These are phyloP conservation scores for Embiotoca jacksoni DNA, from an alignment of 2,113 vertebrate genomes.

Conservation along the genomic window DNA sequence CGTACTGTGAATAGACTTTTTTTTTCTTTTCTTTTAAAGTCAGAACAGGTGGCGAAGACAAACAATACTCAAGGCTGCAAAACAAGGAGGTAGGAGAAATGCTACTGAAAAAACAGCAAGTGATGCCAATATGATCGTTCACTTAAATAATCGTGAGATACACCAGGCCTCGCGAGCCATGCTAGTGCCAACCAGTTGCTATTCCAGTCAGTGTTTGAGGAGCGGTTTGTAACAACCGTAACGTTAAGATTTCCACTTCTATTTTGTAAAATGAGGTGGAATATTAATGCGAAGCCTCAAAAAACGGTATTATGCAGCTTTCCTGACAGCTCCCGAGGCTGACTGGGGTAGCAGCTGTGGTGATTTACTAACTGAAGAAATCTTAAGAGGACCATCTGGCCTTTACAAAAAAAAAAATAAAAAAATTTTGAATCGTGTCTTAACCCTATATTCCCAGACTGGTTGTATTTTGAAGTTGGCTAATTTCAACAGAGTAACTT, in stretches of 20 bases:
- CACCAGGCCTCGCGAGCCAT: constrained; percentile 60
- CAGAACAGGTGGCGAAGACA: constrained; percentile 74
- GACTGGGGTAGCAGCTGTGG: constrained; percentile 62
- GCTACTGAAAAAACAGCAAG: constrained; percentile 83
- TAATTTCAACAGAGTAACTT: constrained; percentile 73
- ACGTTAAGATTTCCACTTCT: neutral
- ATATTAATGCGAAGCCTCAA: neutral
- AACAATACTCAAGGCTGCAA: constrained; percentile 82
- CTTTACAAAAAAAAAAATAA: constrained; percentile 1
- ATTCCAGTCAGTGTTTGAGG: constrained; percentile 44
- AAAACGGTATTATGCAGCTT: neutral
- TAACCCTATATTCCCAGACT: constrained; percentile 54
- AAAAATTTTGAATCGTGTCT: constrained; percentile 31
- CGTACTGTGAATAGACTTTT: constrained; percentile 66
- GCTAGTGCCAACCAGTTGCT: constrained; percentile 56
- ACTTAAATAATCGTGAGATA: constrained; percentile 54
- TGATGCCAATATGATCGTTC: constrained; percentile 68
- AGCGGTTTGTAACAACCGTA: constrained; percentile 20
- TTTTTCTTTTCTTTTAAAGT: constrained; percentile 31
- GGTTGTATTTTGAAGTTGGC: constrained; percentile 60
- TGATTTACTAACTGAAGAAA: constrained; percentile 45
- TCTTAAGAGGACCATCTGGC: constrained; percentile 37
- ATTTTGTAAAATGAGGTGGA: neutral
- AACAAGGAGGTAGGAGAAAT: constrained; percentile 87
- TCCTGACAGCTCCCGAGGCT: constrained; percentile 19